Conservation (phyloP, 2,797 vertebrate genomes). For the Falco berigora region DNA sequence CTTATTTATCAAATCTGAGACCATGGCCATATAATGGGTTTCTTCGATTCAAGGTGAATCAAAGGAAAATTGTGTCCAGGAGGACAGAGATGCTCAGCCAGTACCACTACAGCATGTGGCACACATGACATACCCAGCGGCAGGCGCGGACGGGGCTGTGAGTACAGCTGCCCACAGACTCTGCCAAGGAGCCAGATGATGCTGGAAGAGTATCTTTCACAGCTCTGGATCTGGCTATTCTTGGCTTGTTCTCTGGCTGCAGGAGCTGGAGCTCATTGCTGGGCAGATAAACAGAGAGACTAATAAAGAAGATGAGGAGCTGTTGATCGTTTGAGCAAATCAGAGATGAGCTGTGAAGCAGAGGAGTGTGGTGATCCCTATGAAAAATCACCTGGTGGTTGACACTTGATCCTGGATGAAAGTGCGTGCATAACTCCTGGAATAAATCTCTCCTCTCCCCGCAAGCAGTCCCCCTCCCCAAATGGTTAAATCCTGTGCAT, state of each 20-base stretch:
- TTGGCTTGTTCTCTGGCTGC: conserved; percentile 28
- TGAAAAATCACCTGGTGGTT: conserved; percentile 38
- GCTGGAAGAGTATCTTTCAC: conserved; percentile 57
- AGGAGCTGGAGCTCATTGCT: conserved; percentile 37
- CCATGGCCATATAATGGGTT: not conserved
- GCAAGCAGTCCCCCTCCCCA: not conserved
- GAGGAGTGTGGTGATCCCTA: not conserved
- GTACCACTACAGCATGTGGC: not conserved
- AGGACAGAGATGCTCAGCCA: conserved; percentile 37
- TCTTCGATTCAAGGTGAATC: conserved; percentile 67
- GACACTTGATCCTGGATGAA: conserved; percentile 20
- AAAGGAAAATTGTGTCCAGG: conserved; percentile 62
- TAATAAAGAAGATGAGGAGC: conserved; percentile 36
- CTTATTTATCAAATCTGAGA: conserved; percentile 17
- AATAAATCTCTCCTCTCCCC: not conserved
- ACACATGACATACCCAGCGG: conserved; percentile 40
- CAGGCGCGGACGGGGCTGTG: conserved; percentile 13
- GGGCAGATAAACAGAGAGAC: conserved; percentile 55
- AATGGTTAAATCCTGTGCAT: conserved; percentile 13
- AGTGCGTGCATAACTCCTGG: not conserved
- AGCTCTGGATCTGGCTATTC: conserved; percentile 47
- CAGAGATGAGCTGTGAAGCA: conserved; percentile 4
- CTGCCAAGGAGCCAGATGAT: conserved; percentile 59
- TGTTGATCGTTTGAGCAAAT: not conserved
- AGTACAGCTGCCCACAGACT: conserved; percentile 39